These are phyloP conservation scores for Perodicticus potto DNA, from an alignment of 2,797 vertebrate genomes.

Conservation along the genomic window DNA sequence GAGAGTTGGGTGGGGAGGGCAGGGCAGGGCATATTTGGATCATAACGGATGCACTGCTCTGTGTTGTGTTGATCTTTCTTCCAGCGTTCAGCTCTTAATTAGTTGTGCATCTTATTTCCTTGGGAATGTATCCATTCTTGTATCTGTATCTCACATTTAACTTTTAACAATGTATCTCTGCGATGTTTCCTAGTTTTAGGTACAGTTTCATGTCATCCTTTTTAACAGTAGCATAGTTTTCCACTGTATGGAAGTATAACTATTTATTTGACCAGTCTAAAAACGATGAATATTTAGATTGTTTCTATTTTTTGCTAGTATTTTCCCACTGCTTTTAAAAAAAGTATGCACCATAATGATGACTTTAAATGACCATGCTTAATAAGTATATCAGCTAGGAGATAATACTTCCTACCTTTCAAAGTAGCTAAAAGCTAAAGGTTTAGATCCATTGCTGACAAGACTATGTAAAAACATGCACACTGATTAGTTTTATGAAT, in stretches of 20 bases:
- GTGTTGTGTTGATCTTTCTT: not conserved
- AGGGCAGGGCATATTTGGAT: not conserved
- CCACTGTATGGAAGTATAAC: not conserved
- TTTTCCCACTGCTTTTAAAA: not conserved
- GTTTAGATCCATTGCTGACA: not conserved
- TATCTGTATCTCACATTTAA: not conserved
- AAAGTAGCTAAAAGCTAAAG: constrained; percentile 31
- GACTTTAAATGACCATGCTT: constrained; percentile 26
- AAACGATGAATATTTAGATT: constrained; percentile 34
- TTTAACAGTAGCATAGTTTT: constrained; percentile 25
- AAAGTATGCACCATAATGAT: not conserved
- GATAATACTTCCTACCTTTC: not conserved
- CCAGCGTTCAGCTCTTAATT: not conserved
- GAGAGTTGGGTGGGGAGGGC: not conserved
- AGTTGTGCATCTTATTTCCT: constrained; percentile 25
- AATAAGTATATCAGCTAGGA: not conserved
- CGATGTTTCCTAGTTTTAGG: constrained; percentile 24
- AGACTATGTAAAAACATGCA: not conserved
- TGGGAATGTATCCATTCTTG: not conserved
- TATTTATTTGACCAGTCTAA: constrained; percentile 42
- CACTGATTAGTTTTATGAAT: not conserved
- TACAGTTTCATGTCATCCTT: not conserved
- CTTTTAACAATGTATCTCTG: constrained; percentile 40
- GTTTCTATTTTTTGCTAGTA: not conserved
- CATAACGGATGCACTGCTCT: not conserved